Evolutionary conservation across 2,888 invertebrate species (phyloP).

Genomic region (Crematogaster levior): DNA sequence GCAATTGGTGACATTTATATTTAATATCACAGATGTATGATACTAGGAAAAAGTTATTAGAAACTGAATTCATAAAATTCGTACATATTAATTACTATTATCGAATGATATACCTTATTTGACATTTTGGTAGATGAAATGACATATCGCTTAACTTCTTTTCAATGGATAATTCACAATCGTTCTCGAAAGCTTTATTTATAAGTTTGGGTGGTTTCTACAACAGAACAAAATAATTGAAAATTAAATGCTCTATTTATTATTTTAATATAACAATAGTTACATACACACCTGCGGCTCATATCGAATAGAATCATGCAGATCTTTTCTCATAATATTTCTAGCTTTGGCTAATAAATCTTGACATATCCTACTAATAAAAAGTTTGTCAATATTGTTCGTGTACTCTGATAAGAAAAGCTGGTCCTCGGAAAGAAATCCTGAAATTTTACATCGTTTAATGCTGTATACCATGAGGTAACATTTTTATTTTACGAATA

Average conservation of each 20-base stretch:
- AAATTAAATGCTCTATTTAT: neutral
- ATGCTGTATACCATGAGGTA: neutral
- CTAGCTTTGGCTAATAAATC: constrained; percentile 90
- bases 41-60: neutral
- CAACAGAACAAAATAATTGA: constrained; percentile 29
- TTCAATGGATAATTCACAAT: constrained; percentile 68
- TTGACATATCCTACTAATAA: constrained; percentile 92
- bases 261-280: neutral
- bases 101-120: constrained; percentile 85
- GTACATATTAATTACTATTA: constrained; percentile 9
- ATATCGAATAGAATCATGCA: constrained; percentile 89
- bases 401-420: constrained; percentile 90
- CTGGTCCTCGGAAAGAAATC: constrained; percentile 88
- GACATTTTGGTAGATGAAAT: constrained; percentile 86
- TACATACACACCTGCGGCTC: constrained; percentile 82
- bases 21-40: neutral
- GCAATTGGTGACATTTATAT: constrained; percentile 11
- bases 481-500: neutral
- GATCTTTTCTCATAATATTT: constrained; percentile 92
- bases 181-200: constrained; percentile 63
- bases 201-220: constrained; percentile 69
- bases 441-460: constrained; percentile 70
- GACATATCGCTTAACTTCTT: constrained; percentile 80
- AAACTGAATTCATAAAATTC: neutral
- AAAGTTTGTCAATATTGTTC: constrained; percentile 91